Evolutionary conservation across 2,797 vertebrate species (phyloP), one percentile per base, ranked within the genome.

Genomic region (Myotis myotis): DNA sequence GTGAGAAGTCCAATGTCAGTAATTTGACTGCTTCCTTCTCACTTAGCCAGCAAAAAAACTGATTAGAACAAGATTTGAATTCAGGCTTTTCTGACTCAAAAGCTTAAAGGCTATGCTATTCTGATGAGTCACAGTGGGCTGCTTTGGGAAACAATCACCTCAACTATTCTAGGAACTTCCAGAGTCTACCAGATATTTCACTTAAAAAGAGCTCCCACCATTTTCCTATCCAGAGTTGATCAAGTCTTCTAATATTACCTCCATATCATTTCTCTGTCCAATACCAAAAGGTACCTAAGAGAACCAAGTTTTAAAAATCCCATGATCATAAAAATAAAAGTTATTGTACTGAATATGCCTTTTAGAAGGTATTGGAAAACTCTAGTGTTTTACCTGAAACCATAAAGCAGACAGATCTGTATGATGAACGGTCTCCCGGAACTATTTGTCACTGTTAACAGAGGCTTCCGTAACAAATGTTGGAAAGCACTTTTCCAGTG

Each of bases 371-470:
- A 13, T 66, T 85, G 44, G 55, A 71, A 96, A 78, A 64, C 4
- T 47, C 44, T 53, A 28, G 15, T 53, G 66, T 68, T 95, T 87
- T 72, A 85, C 55, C 84, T 88, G 36, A 97, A 82, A 51, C 38
- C 19, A 28, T 64, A 93, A 94, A 95, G 72, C 81, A 91, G 75
- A 64, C 60, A 90, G 57, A 83, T 57, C 38, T 66, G 30, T 49
- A 8, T 60, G 36, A 57, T 44, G 23, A 93, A 89, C 28, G 72
- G 49, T 51, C 68, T 83, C 74, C 49, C 92, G 57, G 47, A 91
- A 80, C 57, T 72, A 75, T 85, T 82, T 94, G 36, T 93, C 94
- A 76, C 68, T 95, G 71, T 93, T 80, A 93, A 79, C 51, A 74
- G 79, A 92, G 41, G 36, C 41, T 80, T 96, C 71, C 4, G 6